phyloP scores from a whole-genome alignment of 1,140 invertebrate species.

The Eurosta solidaginis region DNA sequence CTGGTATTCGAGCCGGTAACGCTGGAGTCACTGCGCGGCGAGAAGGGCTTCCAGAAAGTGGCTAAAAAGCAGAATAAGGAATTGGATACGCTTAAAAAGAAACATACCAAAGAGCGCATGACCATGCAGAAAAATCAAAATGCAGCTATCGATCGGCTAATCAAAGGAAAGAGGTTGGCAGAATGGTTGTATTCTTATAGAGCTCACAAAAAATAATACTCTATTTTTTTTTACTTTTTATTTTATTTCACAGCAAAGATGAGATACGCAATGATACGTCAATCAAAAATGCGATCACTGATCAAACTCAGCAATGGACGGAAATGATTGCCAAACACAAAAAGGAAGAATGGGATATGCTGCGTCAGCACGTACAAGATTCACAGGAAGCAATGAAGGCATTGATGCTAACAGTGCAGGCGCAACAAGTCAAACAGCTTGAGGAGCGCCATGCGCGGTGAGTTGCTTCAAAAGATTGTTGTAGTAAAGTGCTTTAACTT shows the following conservation, averaged over 20 bases:
- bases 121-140: conserved; percentile 93
- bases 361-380: conserved; percentile 81
- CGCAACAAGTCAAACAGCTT: conserved; percentile 86
- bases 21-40: conserved; percentile 83
- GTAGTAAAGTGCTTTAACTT: no score
- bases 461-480: background rate
- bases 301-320: conserved; percentile 94
- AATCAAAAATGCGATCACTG: conserved; percentile 79
- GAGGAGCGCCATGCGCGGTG: conserved; percentile 87
- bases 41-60: conserved; percentile 95
- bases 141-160: conserved; percentile 91
- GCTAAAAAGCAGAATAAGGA: conserved; percentile 96
- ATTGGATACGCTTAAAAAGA: conserved; percentile 86
- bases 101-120: conserved; percentile 91
- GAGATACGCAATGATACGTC: conserved; percentile 78
- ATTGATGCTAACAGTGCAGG: conserved; percentile 84
- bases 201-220: background rate
- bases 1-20: conserved; percentile 91
- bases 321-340: conserved; percentile 86
- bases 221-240: conserved; percentile 35
- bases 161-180: conserved; percentile 87
- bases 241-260: conserved; percentile 68
- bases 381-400: conserved; percentile 84
- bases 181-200: background rate
- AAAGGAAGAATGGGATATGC: conserved; percentile 88